phyloP scores from a whole-genome alignment of 2,888 invertebrate species.

The Hemithea aestivaria region DNA sequence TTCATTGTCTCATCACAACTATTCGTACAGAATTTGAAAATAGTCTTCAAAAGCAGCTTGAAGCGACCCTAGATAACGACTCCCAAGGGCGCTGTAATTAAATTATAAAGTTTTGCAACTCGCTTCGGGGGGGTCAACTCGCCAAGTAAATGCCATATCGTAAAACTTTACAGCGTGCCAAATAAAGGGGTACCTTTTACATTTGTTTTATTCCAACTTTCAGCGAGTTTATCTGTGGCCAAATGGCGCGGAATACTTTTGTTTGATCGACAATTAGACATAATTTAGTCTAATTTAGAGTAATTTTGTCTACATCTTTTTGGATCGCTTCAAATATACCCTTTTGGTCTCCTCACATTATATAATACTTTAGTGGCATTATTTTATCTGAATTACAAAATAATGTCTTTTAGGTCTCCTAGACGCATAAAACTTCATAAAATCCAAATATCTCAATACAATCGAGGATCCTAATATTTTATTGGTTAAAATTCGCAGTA shows the following conservation, averaged over 20 bases:
- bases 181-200: conserved; percentile 75
- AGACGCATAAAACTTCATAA: no score
- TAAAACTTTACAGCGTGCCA: conserved; percentile 76
- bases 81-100: conserved; percentile 73
- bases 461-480: no score
- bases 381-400: no score
- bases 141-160: conserved; percentile 68
- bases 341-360: no score
- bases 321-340: no score
- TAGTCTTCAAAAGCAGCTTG: conserved; percentile 31
- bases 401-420: no score
- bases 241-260: conserved; percentile 19
- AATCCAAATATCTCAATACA: no score
- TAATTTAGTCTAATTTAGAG: no score
- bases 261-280: conserved; percentile 21
- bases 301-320: no score
- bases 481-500: no score
- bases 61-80: conserved; percentile 49
- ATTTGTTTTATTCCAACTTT: conserved; percentile 48
- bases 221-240: conserved; percentile 53
- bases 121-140: conserved; percentile 65
- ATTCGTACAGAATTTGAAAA: conserved; percentile 15
- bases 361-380: no score
- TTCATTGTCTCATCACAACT: conserved; percentile 1
- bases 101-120: conserved; percentile 72